Conservation (phyloP, 2,113 vertebrate species). For the Arizona elegans region DNA sequence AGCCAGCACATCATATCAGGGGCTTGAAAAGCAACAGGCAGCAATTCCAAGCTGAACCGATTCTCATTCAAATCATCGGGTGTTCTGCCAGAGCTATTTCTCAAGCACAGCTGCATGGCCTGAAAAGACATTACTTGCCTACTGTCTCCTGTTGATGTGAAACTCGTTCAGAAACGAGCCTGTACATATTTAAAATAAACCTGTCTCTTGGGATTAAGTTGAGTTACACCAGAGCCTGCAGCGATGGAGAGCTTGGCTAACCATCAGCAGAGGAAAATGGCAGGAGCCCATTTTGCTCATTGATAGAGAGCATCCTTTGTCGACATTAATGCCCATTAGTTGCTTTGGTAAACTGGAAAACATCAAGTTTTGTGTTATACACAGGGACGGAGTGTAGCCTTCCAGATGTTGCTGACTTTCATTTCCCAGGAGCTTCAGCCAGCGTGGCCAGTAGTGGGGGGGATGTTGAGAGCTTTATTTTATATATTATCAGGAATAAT, state of each 20-base stretch:
- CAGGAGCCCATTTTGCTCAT: background rate
- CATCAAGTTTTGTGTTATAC: background rate
- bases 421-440: background rate
- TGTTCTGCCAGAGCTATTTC: accelerated
- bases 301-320: background rate
- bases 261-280: background rate
- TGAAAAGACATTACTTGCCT: background rate
- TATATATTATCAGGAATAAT: background rate
- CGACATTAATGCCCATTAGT: background rate
- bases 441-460: background rate
- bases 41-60: background rate
- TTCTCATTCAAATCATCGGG: slow-evolving; percentile 9
- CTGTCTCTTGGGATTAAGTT: background rate
- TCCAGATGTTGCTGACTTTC: background rate
- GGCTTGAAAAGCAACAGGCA: accelerated
- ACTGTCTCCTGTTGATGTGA: background rate
- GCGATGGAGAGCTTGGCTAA: background rate
- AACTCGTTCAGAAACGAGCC: background rate
- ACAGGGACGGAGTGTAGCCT: background rate
- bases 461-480: background rate
- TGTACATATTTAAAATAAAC: background rate
- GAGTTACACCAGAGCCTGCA: background rate
- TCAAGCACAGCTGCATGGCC: background rate
- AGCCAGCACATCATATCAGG: background rate
- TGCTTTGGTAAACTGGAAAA: background rate